These are phyloP conservation scores for Pseudorasbora parva DNA, from an alignment of 2,113 vertebrate species.

Conservation along the genomic window DNA sequence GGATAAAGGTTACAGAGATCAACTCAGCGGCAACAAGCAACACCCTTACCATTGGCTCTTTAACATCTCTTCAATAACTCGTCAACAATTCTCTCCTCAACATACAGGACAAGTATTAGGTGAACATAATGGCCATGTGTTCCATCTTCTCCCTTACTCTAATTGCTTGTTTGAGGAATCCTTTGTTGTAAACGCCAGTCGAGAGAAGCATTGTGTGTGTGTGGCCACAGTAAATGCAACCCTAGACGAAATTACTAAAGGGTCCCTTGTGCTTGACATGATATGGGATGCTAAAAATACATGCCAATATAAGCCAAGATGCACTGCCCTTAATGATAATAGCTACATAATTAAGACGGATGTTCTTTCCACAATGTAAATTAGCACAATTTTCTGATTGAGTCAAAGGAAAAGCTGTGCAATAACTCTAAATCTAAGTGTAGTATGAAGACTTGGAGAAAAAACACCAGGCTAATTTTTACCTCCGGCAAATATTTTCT, in stretches of 20 bases:
- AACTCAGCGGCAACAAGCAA: constrained; percentile 42
- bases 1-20: constrained; percentile 40
- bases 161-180: constrained; percentile 54
- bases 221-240: constrained; percentile 71
- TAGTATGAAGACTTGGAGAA: not conserved
- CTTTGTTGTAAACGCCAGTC: constrained; percentile 63
- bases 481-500: not conserved
- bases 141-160: constrained; percentile 56
- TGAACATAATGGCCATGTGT: constrained; percentile 62
- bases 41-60: constrained; percentile 19
- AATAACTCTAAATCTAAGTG: not conserved
- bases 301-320: constrained; percentile 70
- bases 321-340: constrained; percentile 54
- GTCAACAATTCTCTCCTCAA: constrained; percentile 50
- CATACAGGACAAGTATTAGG: constrained; percentile 45
- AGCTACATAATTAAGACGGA: constrained; percentile 24
- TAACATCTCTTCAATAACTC: constrained; percentile 45
- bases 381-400: not conserved
- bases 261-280: constrained; percentile 68
- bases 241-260: constrained; percentile 76
- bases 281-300: constrained; percentile 76
- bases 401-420: not conserved
- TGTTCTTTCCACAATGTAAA: constrained; percentile 4
- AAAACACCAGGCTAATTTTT: no score
- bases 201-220: constrained; percentile 74